Conservation (phyloP, 2,888 invertebrate species). For the Crepidodera aurea region DNA sequence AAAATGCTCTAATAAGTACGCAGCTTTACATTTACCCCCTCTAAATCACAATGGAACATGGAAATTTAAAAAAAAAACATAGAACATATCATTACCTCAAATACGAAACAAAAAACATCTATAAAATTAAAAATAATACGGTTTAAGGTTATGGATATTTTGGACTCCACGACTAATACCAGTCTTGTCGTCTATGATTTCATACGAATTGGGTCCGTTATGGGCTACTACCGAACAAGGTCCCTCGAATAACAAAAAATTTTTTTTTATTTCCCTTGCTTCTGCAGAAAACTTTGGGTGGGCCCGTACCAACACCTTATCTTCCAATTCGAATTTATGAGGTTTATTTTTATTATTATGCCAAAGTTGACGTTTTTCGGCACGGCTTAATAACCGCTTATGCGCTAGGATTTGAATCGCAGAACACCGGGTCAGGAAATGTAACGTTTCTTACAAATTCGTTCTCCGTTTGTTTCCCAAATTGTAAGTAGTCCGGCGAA, state of each 20-base stretch:
- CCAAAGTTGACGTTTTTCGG: conserved; percentile 5
- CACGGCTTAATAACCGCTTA: conserved; percentile 1
- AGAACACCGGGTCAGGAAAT: background rate
- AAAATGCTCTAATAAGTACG: too few species aligned
- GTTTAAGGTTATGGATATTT: conserved; percentile 8
- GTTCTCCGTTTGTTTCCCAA: background rate
- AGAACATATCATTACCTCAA: too few species aligned
- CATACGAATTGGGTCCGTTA: conserved; percentile 8
- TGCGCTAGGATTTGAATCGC: background rate
- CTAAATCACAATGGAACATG: too few species aligned
- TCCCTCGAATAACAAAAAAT: conserved; percentile 11
- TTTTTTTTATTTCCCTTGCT: conserved; percentile 15
- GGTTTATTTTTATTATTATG: background rate
- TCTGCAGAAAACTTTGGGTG: conserved; percentile 3
- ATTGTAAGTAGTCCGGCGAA: conserved; percentile 9
- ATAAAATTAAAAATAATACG: too few species aligned
- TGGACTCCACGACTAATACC: background rate
- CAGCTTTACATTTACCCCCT: too few species aligned
- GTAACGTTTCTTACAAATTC: background rate
- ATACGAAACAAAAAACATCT: too few species aligned
- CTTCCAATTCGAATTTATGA: background rate
- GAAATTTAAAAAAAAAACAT: too few species aligned
- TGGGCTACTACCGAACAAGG: background rate
- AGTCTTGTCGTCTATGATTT: background rate
- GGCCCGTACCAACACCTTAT: background rate